Evolutionary conservation across 1,140 invertebrate genomes (phyloP).

Genomic region (Sitophilus oryzae): DNA sequence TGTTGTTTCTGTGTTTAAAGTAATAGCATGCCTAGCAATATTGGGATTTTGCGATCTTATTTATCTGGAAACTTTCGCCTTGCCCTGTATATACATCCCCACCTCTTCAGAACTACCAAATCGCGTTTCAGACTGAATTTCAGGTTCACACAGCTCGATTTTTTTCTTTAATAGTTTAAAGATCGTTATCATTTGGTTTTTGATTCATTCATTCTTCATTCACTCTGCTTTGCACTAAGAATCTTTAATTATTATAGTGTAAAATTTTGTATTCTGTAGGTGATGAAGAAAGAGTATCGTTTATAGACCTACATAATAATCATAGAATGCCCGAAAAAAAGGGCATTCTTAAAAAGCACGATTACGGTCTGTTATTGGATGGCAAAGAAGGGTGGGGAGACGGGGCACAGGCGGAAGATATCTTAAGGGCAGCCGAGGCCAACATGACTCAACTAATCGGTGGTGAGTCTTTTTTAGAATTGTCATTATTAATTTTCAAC

Average conservation of each 20-base stretch:
- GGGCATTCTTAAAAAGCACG: constrained; percentile 82
- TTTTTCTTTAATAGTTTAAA: too few species aligned
- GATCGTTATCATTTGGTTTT: too few species aligned
- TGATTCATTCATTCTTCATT: too few species aligned
- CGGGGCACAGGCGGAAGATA: constrained; percentile 65
- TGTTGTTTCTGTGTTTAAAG: neutral
- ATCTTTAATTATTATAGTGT: too few species aligned
- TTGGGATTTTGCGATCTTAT: neutral
- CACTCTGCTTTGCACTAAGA: too few species aligned
- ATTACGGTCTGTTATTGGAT: constrained; percentile 67
- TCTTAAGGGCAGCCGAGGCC: constrained; percentile 63
- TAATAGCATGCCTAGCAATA: neutral
- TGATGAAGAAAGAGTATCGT: constrained; percentile 72
- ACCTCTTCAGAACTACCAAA: neutral
- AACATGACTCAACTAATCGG: constrained; percentile 48
- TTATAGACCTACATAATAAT: constrained; percentile 75
- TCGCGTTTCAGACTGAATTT: constrained; percentile 2
- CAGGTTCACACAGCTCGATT: constrained; percentile 18
- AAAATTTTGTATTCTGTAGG: constrained; percentile 46
- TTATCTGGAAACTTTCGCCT: neutral
- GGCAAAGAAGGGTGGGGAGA: constrained; percentile 65
- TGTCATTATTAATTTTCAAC: too few species aligned
- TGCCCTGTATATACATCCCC: constrained; percentile 6
- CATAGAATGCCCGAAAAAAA: constrained; percentile 78
- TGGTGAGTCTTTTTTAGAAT: constrained; percentile 1